Base-by-base conservation (phyloP, 2,797 vertebrate genomes). In the Catamblyrhynchus diadema region DNA sequence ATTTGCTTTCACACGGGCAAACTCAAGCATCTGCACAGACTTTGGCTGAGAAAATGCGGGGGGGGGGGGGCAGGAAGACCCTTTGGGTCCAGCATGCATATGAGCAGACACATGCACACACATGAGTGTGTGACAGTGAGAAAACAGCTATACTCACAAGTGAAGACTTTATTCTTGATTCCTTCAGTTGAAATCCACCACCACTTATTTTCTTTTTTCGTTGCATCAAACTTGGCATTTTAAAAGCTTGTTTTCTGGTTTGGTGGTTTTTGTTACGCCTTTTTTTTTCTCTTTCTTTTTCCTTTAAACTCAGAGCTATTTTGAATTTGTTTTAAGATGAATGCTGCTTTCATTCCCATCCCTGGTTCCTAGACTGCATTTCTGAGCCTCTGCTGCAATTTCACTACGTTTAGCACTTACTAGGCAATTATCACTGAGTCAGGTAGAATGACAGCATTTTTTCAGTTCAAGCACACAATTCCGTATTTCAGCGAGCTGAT, bases 151-250 rank as follows among this genome's bases (percentile, higher is more conserved):
- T 47, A 95, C 41, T 39, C 93, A 78, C 60, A 88, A 90, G 82
- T 39, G 71, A 90, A 96, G 95, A 91, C 95, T 97, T 97, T 92
- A 96, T 92, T 84, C 91, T 86, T 24, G 51, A 96, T 95, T 97
- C 96, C 93, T 93, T 97, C 94, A 95, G 94, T 0, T 97, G 96
- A 97, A 98, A 97, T 97, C 92, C 94, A 97, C 92, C 94, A 97
- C 91, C 91, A 74, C 92, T 97, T 97, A 92, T 61, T 97, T 96
- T 97, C 96, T 96, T 94, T 96, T 94, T 87, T 83, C 93, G 94
- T 97, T 97, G 97, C 96, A 97, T 98, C 97, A 98, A 97, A 97
- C 96, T 94, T 97, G 97, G 97, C 98, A 97, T 97, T 97, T 98
- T 97, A 98, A 98, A 98, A 98, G 97, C 97, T 87, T 96, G 86